A percentile compares a stretch with the other conserved stretches of the same genome.
Conservation (phyloP, 2,797 vertebrate species). For the Pristis pectinata region DNA sequence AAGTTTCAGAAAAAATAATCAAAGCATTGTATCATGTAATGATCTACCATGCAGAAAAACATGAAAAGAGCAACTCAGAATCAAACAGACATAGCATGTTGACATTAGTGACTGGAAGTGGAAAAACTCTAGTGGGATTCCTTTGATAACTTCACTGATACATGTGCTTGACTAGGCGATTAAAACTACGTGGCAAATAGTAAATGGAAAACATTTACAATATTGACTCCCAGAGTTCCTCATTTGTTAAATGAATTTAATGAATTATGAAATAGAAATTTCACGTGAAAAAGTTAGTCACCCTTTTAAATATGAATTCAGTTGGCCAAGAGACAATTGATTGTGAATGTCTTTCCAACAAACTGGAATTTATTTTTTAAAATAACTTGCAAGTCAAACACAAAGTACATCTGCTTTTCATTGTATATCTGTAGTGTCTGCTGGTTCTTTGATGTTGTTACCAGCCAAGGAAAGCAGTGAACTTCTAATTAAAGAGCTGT, state of each 20-base stretch:
- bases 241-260: neutral
- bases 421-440: neutral
- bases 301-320: neutral
- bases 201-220: neutral
- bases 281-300: neutral
- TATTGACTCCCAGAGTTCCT: neutral
- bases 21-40: neutral
- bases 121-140: neutral
- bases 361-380: too few relatives aligned
- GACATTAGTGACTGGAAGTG: neutral
- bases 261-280: neutral
- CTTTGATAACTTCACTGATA: neutral
- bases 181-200: neutral
- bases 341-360: too few relatives aligned
- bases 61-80: neutral
- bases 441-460: too few relatives aligned
- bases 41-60: too few relatives aligned
- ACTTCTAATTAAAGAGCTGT: too few relatives aligned
- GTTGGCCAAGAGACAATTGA: neutral
- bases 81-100: neutral
- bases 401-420: neutral
- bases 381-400: neutral
- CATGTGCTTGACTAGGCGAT: neutral
- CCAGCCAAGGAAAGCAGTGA: too few relatives aligned
- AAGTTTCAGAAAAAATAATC: neutral